Evolutionary conservation across 2,888 invertebrate genomes (phyloP), one percentile per base, ranked within the genome.

Genomic region (Microchrysa polita): DNA sequence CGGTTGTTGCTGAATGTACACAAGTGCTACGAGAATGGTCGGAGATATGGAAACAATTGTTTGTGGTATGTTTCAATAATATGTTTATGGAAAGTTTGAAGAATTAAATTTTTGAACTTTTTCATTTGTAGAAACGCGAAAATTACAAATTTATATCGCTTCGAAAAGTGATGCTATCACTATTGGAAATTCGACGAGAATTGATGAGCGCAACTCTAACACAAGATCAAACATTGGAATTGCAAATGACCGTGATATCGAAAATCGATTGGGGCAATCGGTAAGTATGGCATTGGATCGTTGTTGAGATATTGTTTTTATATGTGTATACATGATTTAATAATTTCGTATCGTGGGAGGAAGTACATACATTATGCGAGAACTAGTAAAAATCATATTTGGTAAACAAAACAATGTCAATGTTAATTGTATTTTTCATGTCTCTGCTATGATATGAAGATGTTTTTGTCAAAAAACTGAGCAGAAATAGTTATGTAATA

Each of bases 211-310:
- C 95, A 5, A 96, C 96, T 0, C 87, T 97, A 74, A 97, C 97
- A 0, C 94, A 94, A 81, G 96, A 96, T 81, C 96, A 97, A 85
- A 94, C 93, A 1, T 87, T 92, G 75, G 96, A 96, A 77, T 84
- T 96, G 74, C 92, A 95, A 82, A 86, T 94, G 80, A 92, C 93
- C 82, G 93, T 96, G 74, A 95, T 95, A 78, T 92, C 92, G 74
- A 95, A 95, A 86, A 93, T 97, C 72, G 97, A 97, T 86, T 97
- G 96, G 96, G 97, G 97, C 71, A 97, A 97, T 87, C 90, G 94
- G 96, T 96, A 85, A 93, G 92, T 76, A 34, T 7, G n/a, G n/a
- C n/a, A n/a, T n/a, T n/a, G n/a, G n/a, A n/a, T n/a, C n/a, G n/a
- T n/a, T n/a, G n/a, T n/a, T n/a, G n/a, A n/a, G n/a, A n/a, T n/a